Base-by-base conservation (phyloP, 2,888 invertebrate genomes). In the Lepetodrilus schrolli region DNA sequence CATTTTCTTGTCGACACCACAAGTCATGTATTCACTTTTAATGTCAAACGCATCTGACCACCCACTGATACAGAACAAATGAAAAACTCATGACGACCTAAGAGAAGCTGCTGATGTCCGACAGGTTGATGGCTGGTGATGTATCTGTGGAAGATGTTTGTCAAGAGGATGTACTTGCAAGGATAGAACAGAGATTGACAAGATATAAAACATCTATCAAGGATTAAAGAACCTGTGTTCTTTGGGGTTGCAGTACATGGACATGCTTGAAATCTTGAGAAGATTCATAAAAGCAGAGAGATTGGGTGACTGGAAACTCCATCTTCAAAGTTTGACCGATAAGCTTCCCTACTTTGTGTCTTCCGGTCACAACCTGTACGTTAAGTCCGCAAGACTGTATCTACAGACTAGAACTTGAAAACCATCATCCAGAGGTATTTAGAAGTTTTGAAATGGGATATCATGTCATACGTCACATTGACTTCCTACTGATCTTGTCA, bases 331-430 rank as follows among this genome's bases (percentile, higher is more conserved):
- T 50, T 34, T 83, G 23, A 8, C 58, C 47, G 66, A 75, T 10
- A 83, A 81, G 80, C 48, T 78, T 10, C 80, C 79, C 8, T 81
- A 74, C 70, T 68, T 80, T 21, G 76, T 74, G 43, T 81, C 81
- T 20, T 68, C 78, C 21, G 89, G 90, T 17, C 87, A 91, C 81
- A 87, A 87, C 34, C 36, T 72, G 37, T 78, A 76, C 23, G 30
- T 75, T 13, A 82, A 80, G 66, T 82, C 80, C 21, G 70, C 48
- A 0, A 51, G 70, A n/a, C 26, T 81, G 1, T 80, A 81, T 58
- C 58, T 80, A 1, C 74, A 78, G 43, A 4, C 3, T 21, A 10
- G 37, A 65, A 21, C 70, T 80, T 13, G 30, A 69, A 38, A 10
- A 34, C 20, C 51, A 10, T 8, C 34, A 75, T 36, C 80, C 78